Evolutionary conservation across 2,888 invertebrate species (phyloP).

Genomic region (Parapristionchus giblindavisi): DNA sequence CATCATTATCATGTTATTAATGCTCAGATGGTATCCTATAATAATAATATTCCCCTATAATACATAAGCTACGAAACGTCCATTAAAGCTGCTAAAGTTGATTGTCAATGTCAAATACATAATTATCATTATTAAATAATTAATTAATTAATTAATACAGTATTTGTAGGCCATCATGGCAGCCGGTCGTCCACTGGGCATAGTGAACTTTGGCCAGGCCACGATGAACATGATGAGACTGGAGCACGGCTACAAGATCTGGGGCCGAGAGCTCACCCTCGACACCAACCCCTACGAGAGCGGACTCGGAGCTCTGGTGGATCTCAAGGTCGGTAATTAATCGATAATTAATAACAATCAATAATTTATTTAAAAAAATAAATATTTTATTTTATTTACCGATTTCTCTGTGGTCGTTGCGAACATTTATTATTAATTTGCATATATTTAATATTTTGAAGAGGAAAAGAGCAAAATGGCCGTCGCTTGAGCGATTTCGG

Average conservation of each 20-base stretch:
- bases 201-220: conserved; percentile 72
- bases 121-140: neutral
- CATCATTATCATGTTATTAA: no score
- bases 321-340: conserved; percentile 50
- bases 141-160: neutral
- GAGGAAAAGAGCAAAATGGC: no score
- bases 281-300: conserved; percentile 72
- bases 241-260: conserved; percentile 72
- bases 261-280: conserved; percentile 71
- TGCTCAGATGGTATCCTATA: no score
- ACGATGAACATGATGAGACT: conserved; percentile 71
- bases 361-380: neutral
- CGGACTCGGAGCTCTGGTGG: conserved; percentile 70
- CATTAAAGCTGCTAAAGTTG: neutral
- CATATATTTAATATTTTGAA: no score
- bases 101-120: neutral
- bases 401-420: no score
- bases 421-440: no score
- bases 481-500: no score
- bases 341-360: neutral
- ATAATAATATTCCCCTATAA: no score
- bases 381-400: no score
- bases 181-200: conserved; percentile 69
- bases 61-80: neutral
- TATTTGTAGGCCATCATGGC: conserved; percentile 61